A percentile compares a stretch with the other conserved stretches of the same genome.
Evolutionary conservation across 2,113 vertebrate genomes (phyloP).

Genomic region (Mobula birostris): DNA sequence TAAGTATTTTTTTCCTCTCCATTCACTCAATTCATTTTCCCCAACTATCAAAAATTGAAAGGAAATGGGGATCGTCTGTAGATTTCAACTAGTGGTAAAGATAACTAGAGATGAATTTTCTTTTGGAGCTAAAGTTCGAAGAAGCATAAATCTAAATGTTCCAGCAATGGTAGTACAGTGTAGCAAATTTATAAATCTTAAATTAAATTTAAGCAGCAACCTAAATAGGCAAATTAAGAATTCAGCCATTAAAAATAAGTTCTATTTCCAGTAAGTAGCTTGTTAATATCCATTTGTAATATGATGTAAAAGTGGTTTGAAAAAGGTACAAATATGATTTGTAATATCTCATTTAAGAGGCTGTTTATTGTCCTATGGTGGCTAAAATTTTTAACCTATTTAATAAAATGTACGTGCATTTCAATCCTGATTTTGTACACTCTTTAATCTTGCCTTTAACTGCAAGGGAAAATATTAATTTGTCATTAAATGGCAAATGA

Average conservation of each 20-base stretch:
- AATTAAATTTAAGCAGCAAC: not conserved
- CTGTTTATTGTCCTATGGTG: not conserved
- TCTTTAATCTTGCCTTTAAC: not conserved
- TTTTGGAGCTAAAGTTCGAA: not conserved
- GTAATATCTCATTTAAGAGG: not conserved
- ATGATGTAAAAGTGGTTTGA: not conserved
- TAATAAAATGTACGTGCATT: not conserved
- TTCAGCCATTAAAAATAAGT: not conserved
- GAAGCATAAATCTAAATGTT: not conserved
- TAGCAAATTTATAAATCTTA: not conserved
- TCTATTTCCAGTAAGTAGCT: not conserved
- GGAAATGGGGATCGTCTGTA: not conserved
- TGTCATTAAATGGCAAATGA: constrained; percentile 4
- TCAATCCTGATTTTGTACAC: constrained; percentile 14
- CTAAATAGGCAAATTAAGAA: not conserved
- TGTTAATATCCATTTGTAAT: not conserved
- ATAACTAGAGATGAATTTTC: not conserved
- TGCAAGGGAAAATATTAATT: not conserved
- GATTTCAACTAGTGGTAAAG: not conserved
- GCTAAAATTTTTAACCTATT: not conserved
- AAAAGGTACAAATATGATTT: constrained; percentile 21
- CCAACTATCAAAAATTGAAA: not conserved
- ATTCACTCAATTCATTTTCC: too few species aligned
- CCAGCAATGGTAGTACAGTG: not conserved
- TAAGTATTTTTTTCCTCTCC: too few species aligned